These are phyloP conservation scores for Lottia gigantea DNA, from an alignment of 2,888 invertebrate genomes.

Conservation along the genomic window DNA sequence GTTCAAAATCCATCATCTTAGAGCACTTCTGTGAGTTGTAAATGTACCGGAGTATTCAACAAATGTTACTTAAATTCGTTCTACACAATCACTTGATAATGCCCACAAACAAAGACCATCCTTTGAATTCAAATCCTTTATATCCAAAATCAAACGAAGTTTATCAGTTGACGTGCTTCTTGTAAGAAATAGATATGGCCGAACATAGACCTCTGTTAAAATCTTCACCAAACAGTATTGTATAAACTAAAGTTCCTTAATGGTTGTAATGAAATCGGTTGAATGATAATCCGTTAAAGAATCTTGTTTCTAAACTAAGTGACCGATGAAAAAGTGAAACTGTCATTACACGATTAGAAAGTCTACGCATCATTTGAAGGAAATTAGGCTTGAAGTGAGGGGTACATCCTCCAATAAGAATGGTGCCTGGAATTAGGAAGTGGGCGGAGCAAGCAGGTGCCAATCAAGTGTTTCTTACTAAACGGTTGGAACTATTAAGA, in stretches of 20 bases:
- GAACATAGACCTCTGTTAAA: too few relatives aligned
- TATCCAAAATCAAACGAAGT: too few relatives aligned
- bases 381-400: slow-evolving; percentile 20
- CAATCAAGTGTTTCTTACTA: slow-evolving; percentile 1
- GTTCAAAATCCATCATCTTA: slow-evolving; percentile 32
- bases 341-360: slow-evolving; percentile 20
- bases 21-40: too few relatives aligned
- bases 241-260: too few relatives aligned
- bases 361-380: slow-evolving; percentile 24
- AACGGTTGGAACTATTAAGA: slow-evolving; percentile 4
- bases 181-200: too few relatives aligned
- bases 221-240: too few relatives aligned
- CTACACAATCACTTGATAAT: too few relatives aligned
- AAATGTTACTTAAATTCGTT: too few relatives aligned
- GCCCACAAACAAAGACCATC: too few relatives aligned
- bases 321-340: slow-evolving; percentile 15
- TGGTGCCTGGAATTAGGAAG: not conserved
- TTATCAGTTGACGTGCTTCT: too few relatives aligned
- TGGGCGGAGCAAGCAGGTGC: slow-evolving; percentile 12
- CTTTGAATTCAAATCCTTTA: too few relatives aligned
- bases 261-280: not conserved
- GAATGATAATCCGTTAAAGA: not conserved
- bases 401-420: slow-evolving; percentile 7
- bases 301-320: slow-evolving; percentile 11
- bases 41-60: too few relatives aligned